Evolutionary conservation across 2,888 invertebrate genomes (phyloP).

Genomic region (Tetragnatha montana): DNA sequence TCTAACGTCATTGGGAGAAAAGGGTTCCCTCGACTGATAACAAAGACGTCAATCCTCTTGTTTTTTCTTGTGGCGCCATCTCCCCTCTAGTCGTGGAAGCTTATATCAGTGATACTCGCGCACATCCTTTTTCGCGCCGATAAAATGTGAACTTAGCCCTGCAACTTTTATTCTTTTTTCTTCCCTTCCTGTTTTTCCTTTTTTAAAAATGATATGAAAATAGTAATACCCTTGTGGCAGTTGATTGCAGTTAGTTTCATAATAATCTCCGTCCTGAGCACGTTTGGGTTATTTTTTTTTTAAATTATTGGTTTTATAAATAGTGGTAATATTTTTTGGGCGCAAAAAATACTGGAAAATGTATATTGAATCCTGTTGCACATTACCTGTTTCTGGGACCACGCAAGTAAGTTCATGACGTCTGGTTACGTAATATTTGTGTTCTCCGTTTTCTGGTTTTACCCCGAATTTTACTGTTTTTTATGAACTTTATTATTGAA

Average conservation of each 20-base stretch:
- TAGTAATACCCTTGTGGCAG: constrained; percentile 30
- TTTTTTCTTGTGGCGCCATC: constrained; percentile 57
- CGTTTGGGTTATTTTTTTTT: not conserved
- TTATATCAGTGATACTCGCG: constrained; percentile 16
- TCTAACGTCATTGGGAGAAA: too few species aligned
- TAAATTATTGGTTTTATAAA: not conserved
- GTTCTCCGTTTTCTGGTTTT: not conserved
- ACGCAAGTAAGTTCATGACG: not conserved
- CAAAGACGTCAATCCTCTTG: not conserved
- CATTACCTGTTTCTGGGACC: not conserved
- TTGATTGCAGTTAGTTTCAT: constrained; percentile 58
- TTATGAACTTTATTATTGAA: not conserved
- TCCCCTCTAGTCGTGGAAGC: constrained; percentile 5
- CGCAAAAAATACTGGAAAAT: not conserved
- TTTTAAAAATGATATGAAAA: constrained; percentile 33
- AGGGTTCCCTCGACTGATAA: too few species aligned
- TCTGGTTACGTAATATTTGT: not conserved
- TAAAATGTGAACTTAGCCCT: constrained; percentile 66
- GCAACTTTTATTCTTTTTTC: constrained; percentile 15
- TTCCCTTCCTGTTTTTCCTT: constrained; percentile 35
- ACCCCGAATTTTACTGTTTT: not conserved
- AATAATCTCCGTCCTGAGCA: not conserved
- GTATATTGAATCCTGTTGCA: constrained; percentile 8
- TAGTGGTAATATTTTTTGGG: too few species aligned
- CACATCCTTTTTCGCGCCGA: constrained; percentile 33